Evolutionary conservation across 2,113 vertebrate genomes (phyloP).

Genomic region (Lampris incognitus): DNA sequence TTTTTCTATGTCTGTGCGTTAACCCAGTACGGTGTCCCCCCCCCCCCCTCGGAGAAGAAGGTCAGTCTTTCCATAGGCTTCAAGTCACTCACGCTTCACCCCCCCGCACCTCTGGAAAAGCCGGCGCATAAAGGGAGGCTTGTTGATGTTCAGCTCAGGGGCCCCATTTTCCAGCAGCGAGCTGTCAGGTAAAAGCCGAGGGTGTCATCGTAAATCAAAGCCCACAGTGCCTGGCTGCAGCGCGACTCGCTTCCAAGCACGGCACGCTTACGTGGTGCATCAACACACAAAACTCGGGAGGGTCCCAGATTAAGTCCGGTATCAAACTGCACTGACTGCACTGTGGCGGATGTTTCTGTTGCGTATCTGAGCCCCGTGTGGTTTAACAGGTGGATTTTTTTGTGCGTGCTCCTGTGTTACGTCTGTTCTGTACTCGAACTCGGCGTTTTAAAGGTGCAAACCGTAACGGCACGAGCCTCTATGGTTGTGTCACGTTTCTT

Average conservation of each 20-base stretch:
- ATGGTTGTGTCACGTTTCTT: too few relatives aligned
- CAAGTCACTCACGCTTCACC: constrained; percentile 52
- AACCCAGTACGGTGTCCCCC: neutral
- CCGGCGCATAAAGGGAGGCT: constrained; percentile 47
- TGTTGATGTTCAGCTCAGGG: constrained; percentile 47
- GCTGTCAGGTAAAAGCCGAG: constrained; percentile 55
- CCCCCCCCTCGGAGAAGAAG: constrained; percentile 7
- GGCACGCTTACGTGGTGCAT: neutral
- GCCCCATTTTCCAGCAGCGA: constrained; percentile 54
- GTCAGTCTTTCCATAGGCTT: constrained; percentile 22
- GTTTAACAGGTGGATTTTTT: too few relatives aligned
- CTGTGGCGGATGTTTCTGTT: too few relatives aligned
- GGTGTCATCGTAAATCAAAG: constrained; percentile 48
- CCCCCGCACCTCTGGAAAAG: constrained; percentile 53
- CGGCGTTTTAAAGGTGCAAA: too few relatives aligned
- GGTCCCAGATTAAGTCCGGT: too few relatives aligned
- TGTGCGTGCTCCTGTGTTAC: too few relatives aligned
- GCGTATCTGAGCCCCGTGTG: too few relatives aligned
- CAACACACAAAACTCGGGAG: neutral
- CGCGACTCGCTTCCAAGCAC: neutral
- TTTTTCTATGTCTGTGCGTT: neutral
- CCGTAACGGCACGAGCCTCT: too few relatives aligned
- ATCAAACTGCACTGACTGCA: too few relatives aligned
- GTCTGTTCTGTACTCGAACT: too few relatives aligned
- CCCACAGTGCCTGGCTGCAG: neutral